Evolutionary conservation across 2,113 vertebrate species (phyloP).

Genomic region (Poecile atricapillus): DNA sequence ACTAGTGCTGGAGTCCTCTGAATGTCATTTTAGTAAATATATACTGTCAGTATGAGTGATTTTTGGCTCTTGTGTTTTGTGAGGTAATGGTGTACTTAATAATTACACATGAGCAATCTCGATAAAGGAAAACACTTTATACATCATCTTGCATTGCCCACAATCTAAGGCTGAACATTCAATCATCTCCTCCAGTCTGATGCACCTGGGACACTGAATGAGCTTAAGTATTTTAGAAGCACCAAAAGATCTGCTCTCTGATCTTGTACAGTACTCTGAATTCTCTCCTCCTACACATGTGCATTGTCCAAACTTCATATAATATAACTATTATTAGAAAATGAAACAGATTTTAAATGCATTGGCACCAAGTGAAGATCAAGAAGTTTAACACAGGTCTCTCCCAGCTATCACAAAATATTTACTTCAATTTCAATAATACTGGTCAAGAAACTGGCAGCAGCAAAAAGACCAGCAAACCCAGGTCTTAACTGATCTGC

Average conservation of each 20-base stretch:
- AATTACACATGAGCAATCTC: neutral
- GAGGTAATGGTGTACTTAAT: neutral
- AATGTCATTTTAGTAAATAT: neutral
- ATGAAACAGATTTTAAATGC: neutral
- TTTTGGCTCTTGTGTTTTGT: slow-evolving; percentile 8
- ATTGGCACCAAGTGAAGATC: neutral
- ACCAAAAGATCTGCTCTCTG: neutral
- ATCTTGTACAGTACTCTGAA: neutral
- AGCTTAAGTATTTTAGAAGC: neutral
- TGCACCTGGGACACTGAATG: neutral
- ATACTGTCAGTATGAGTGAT: neutral
- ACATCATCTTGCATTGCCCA: neutral
- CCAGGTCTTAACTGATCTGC: neutral
- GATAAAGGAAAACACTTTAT: neutral
- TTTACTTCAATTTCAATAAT: neutral
- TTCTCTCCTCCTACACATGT: neutral
- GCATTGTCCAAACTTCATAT: neutral
- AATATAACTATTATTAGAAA: neutral
- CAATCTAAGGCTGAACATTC: neutral
- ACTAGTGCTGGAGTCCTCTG: neutral
- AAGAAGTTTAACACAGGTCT: neutral
- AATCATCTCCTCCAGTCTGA: neutral
- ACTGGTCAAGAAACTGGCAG: neutral
- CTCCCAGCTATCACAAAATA: neutral
- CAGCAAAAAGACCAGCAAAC: neutral